A percentile compares a stretch with the other conserved stretches of the same genome.
Conservation (phyloP, 2,888 invertebrate genomes). For the Brenthis daphne region DNA sequence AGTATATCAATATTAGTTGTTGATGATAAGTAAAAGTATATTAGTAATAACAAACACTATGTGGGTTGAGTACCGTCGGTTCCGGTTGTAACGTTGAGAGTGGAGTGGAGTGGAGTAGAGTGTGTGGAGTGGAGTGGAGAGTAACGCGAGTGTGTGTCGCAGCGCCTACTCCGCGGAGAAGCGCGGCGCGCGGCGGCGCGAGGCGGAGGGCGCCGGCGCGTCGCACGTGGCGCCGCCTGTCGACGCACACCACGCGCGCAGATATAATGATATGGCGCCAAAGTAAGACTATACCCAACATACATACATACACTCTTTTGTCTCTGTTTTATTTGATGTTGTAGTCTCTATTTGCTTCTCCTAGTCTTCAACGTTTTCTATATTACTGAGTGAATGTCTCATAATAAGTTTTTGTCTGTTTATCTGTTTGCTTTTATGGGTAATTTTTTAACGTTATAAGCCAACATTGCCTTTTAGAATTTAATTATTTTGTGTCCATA, state of each 20-base stretch:
- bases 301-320: too few species aligned
- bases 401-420: too few species aligned
- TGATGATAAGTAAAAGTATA: neutral
- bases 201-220: conserved; percentile 56
- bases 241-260: conserved; percentile 85
- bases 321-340: too few species aligned
- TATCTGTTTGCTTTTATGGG: too few species aligned
- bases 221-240: conserved; percentile 69
- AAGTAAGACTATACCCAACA: conserved; percentile 83
- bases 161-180: conserved; percentile 77
- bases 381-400: too few species aligned
- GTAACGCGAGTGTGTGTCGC: conserved; percentile 56
- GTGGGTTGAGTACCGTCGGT: conserved; percentile 18
- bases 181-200: conserved; percentile 65
- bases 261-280: conserved; percentile 92
- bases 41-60: neutral
- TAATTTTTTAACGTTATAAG: too few species aligned
- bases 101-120: conserved; percentile 6
- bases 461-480: too few species aligned
- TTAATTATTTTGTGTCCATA: too few species aligned
- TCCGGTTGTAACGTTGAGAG: conserved; percentile 7
- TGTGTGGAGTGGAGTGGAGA: conserved; percentile 23
- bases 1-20: neutral
- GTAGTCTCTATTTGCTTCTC: too few species aligned
- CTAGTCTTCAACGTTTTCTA: too few species aligned